Evolutionary conservation across 2,113 vertebrate genomes (phyloP).

Genomic region (Gasterosteus nipponicus): DNA sequence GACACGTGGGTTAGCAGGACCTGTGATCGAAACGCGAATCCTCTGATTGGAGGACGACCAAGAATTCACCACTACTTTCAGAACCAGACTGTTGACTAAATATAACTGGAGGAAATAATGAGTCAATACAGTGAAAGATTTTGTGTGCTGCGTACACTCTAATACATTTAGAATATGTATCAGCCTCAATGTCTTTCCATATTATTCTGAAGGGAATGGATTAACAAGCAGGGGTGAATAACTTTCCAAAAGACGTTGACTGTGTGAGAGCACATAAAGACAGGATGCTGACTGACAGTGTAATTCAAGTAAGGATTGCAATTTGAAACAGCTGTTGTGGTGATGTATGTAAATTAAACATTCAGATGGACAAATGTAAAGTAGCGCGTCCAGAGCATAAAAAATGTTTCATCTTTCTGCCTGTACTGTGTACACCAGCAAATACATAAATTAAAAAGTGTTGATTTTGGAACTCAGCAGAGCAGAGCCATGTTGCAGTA

Average conservation of each 20-base stretch:
- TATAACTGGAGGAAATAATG: neutral
- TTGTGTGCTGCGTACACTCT: neutral
- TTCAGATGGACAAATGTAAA: slow-evolving; percentile 1
- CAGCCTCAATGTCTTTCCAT: neutral
- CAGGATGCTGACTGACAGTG: slow-evolving; percentile 13
- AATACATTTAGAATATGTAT: neutral
- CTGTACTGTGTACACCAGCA: slow-evolving; percentile 5
- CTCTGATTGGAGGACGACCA: too few species aligned
- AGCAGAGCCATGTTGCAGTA: slow-evolving; percentile 2
- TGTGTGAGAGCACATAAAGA: neutral
- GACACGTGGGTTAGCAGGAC: too few species aligned
- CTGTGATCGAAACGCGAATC: too few species aligned
- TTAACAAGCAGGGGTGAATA: neutral
- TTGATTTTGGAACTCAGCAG: slow-evolving; percentile 39
- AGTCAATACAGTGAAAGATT: neutral
- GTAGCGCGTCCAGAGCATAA: slow-evolving; percentile 1
- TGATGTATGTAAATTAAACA: slow-evolving; percentile 3
- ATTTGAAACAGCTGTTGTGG: slow-evolving; percentile 34
- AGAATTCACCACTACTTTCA: neutral
- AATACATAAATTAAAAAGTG: neutral
- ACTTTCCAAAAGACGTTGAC: neutral
- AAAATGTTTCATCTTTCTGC: slow-evolving; percentile 9
- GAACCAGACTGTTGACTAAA: neutral
- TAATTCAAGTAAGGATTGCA: slow-evolving; percentile 41
- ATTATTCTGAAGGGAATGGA: neutral